Evolutionary conservation across 2,888 invertebrate genomes (phyloP), one percentile per base, ranked within the genome.

Genomic region (Molanna angustata): DNA sequence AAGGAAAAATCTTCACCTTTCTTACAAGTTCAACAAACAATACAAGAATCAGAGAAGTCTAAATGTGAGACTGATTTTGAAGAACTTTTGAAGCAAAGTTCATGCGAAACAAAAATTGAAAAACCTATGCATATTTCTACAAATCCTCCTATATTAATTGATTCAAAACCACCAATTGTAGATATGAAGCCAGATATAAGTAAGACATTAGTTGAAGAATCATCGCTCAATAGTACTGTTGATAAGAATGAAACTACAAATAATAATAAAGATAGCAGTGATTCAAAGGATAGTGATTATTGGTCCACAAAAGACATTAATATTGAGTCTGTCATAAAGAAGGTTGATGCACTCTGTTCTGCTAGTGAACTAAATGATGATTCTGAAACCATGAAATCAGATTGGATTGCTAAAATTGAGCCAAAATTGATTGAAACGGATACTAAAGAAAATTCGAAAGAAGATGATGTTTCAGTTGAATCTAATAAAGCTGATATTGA

Each of bases 271-370:
- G 47, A 50, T 37, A 50, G 46, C 21, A 27, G 44, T 27, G 55
- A 59, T 32, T 42, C 46, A 66, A 80, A 85, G 60, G 86, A 88
- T 62, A 84, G 80, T 62, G 86, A 86, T 66, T 85, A 84, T 61
- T 89, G 88, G 88, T 85, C 85, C 27, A 84, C 85, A 4, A 88
- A 88, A 67, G 88, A 88, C 64, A 79, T 88, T 1, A 88, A 88
- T 64, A 86, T 88, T 59, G 88, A 89, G 61, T 88, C 88, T 16
- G 89, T 90, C 1, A 89, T 90, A 57, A 88, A 89, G 68, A 87
- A 86, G 63, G 84, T 86, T 0, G 86, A 87, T 62, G 85, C 85
- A 1, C 67, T 86, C 33, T 85, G 85, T 66, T 73, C 74, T 4
- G 69, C 67, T 7, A 76, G 76, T 59, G 72, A 73, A 59, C 56